These are phyloP conservation scores for Tamias sibiricus DNA, from an alignment of 2,113 vertebrate species.

Conservation along the genomic window DNA sequence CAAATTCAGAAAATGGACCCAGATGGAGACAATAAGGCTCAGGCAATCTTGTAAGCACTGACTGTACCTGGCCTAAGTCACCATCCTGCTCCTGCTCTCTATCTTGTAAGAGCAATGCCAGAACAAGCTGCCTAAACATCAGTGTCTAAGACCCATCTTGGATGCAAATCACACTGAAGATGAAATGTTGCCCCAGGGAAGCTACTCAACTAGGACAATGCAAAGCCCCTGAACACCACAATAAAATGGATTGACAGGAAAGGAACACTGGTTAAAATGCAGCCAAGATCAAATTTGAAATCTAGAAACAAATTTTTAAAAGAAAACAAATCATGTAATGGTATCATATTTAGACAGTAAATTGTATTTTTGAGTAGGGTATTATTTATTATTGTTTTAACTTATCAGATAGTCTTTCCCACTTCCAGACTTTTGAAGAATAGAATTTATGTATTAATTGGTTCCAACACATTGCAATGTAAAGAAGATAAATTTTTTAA, in stretches of 20 bases:
- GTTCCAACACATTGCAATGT: not conserved
- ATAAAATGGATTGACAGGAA: not conserved
- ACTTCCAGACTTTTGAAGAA: not conserved
- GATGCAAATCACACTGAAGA: too few species aligned
- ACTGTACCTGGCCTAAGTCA: too few species aligned
- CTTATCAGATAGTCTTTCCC: not conserved
- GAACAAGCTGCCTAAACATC: too few species aligned
- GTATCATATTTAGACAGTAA: not conserved
- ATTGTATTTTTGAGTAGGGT: not conserved
- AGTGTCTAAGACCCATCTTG: too few species aligned
- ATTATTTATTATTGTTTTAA: not conserved
- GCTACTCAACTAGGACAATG: too few species aligned
- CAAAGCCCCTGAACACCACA: not conserved
- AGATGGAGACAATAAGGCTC: not conserved
- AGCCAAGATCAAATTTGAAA: not conserved
- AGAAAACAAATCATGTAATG: not conserved
- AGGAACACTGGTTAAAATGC: not conserved
- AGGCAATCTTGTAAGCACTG: not conserved
- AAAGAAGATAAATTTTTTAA: slow-evolving; percentile 19
- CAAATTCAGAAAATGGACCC: not conserved
- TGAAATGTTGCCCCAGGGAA: too few species aligned
- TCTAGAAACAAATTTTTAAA: not conserved
- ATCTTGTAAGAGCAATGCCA: too few species aligned
- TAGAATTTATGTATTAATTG: not conserved
- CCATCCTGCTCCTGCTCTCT: not conserved